A percentile compares a stretch with the other conserved stretches of the same genome.
Evolutionary conservation across 2,797 vertebrate genomes (phyloP).

Genomic region (Sciurus vulgaris): DNA sequence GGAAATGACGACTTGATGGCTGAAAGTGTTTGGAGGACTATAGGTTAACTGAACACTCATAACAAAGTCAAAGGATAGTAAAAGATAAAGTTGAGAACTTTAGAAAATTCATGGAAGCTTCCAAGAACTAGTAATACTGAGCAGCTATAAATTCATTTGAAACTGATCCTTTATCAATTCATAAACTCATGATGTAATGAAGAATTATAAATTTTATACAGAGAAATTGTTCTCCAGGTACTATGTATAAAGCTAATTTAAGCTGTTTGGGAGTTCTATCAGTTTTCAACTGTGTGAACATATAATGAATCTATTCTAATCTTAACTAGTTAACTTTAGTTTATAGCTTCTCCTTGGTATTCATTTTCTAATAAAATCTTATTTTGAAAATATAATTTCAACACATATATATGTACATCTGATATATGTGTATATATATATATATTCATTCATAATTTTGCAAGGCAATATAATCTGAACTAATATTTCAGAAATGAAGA

Average conservation of each 20-base stretch:
- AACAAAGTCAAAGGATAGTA: background rate
- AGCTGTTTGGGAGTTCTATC: background rate
- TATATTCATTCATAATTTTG: background rate
- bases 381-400: slow-evolving; percentile 21
- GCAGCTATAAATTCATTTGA: background rate
- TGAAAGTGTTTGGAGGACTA: background rate
- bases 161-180: background rate
- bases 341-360: background rate
- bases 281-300: background rate
- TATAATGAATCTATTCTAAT: background rate
- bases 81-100: background rate
- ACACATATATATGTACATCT: background rate
- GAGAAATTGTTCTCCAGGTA: background rate
- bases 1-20: background rate
- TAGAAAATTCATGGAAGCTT: background rate
- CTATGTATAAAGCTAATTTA: background rate
- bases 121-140: background rate
- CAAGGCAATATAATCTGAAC: background rate
- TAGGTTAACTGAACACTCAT: background rate
- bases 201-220: background rate
- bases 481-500: background rate
- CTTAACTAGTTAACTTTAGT: background rate
- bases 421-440: background rate
- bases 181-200: background rate
- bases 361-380: background rate